Conservation (phyloP, 1,140 invertebrate species). For the Aricia agestis region DNA sequence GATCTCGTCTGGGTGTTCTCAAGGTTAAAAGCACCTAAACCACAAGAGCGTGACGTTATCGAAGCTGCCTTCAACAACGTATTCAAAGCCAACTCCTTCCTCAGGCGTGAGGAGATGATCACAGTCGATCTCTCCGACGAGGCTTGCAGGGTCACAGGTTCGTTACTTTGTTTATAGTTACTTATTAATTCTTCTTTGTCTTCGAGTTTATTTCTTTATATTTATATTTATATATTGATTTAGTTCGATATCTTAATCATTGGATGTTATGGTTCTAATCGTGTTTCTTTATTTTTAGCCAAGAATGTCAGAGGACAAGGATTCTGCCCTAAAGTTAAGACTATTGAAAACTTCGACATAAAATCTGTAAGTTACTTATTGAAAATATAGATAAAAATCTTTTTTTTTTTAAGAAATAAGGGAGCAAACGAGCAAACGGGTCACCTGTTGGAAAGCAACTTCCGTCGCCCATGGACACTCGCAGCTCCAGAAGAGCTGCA, state of each 20-base stretch:
- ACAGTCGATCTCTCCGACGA: background rate
- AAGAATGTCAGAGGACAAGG: background rate
- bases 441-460: too few relatives aligned
- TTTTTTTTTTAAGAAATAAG: too few relatives aligned
- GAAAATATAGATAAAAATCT: too few relatives aligned
- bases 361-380: constrained; percentile 31
- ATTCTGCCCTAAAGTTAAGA: constrained; percentile 44
- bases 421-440: too few relatives aligned
- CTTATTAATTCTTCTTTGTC: background rate
- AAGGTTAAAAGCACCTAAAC: constrained; percentile 27
- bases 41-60: constrained; percentile 25
- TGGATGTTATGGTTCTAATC: too few relatives aligned
- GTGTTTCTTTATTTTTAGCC: background rate
- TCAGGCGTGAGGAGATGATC: background rate
- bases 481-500: too few relatives aligned
- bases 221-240: too few relatives aligned
- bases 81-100: background rate
- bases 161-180: background rate
- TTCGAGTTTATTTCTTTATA: too few relatives aligned
- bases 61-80: background rate
- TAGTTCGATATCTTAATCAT: too few relatives aligned
- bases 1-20: constrained; percentile 39
- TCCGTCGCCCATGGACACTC: too few relatives aligned
- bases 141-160: background rate
- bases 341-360: constrained; percentile 50